phyloP scores from a whole-genome alignment of 2,113 vertebrate species.

The Bungarus multicinctus region DNA sequence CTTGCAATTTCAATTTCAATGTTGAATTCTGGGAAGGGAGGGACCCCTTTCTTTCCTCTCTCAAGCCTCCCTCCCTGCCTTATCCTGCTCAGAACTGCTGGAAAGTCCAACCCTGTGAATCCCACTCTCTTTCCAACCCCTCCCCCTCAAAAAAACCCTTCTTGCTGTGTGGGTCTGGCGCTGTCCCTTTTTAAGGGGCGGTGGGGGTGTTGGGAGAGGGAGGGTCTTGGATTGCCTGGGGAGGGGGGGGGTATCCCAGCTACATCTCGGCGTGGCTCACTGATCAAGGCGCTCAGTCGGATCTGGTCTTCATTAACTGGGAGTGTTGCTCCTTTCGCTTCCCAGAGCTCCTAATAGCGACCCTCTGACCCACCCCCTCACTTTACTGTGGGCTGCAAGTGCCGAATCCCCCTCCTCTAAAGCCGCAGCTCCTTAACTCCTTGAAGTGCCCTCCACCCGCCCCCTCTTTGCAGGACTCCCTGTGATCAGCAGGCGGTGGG shows the following conservation, averaged over 20 bases:
- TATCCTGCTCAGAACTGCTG: background rate
- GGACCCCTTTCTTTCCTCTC: too few species aligned
- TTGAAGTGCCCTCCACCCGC: background rate
- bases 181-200: background rate
- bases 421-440: constrained; percentile 37
- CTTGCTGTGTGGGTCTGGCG: background rate
- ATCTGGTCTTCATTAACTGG: constrained; percentile 23
- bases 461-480: constrained; percentile 1
- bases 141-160: background rate
- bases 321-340: constrained; percentile 2
- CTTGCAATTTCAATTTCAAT: too few species aligned
- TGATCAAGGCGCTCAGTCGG: background rate
- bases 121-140: too few species aligned
- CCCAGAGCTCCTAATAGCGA: constrained; percentile 21
- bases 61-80: too few species aligned
- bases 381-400: constrained; percentile 1
- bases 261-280: background rate
- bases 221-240: background rate
- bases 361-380: background rate
- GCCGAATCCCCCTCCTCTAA: background rate
- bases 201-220: accelerated
- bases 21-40: background rate
- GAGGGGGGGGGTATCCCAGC: background rate
- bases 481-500: constrained; percentile 35
- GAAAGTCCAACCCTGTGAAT: background rate